phyloP scores from a whole-genome alignment of 2,113 vertebrate species.

The Stigmatopora nigra region DNA sequence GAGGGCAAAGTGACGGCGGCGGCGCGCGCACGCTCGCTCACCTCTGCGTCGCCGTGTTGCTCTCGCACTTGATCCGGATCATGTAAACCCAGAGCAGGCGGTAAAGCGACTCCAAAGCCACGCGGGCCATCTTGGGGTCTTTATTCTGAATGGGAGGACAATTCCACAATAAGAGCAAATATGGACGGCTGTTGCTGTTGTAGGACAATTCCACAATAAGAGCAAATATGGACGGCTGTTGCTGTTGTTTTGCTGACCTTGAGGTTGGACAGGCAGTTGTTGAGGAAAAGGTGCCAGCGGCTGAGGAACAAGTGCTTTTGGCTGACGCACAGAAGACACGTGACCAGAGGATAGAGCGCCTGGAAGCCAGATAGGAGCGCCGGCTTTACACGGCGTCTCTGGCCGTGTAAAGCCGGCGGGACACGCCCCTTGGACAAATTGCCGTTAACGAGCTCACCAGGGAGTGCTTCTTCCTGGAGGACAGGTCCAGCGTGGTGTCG shows the following conservation, averaged over 20 bases:
- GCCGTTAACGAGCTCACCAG: constrained; percentile 74
- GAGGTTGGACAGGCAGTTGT: constrained; percentile 97
- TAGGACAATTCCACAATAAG: background rate
- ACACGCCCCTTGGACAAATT: constrained; percentile 24
- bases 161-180: background rate
- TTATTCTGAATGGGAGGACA: constrained; percentile 76
- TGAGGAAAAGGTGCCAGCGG: constrained; percentile 97
- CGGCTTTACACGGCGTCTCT: too few relatives aligned
- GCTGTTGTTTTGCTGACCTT: constrained; percentile 71
- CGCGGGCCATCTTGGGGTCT: constrained; percentile 98
- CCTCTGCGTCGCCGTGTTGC: constrained; percentile 98
- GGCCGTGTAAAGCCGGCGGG: too few relatives aligned
- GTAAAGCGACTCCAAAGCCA: constrained; percentile 95
- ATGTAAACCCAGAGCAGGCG: constrained; percentile 98
- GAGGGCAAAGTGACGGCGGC: too few relatives aligned
- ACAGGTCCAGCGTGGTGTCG: constrained; percentile 93
- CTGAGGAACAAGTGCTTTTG: constrained; percentile 97
- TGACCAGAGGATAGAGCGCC: constrained; percentile 96
- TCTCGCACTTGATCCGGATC: constrained; percentile 99
- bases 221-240: background rate
- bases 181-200: background rate
- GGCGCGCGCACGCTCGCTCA: constrained; percentile 43
- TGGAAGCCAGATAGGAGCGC: constrained; percentile 50
- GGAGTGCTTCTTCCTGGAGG: constrained; percentile 96
- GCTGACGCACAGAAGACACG: constrained; percentile 95